Evolutionary conservation across 2,888 invertebrate genomes (phyloP).

Genomic region (Pseudanteris insignis): DNA sequence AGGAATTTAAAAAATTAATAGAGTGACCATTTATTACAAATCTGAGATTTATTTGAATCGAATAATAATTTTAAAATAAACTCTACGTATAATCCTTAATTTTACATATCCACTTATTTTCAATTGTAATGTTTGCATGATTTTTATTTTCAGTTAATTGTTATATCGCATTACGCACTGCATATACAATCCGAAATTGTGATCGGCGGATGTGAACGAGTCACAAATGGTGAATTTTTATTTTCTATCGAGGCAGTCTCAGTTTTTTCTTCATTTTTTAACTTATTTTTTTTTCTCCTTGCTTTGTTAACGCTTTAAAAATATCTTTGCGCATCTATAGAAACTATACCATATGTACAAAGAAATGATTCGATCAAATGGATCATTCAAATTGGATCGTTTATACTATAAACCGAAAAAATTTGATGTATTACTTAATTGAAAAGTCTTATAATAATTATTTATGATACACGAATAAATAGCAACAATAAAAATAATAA

Average conservation of each 20-base stretch:
- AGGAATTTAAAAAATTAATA: too few relatives aligned
- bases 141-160: conserved; percentile 14
- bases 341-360: conserved; percentile 50
- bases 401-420: conserved; percentile 40
- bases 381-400: conserved; percentile 37
- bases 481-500: conserved; percentile 48
- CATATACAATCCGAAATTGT: too few relatives aligned
- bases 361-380: conserved; percentile 48
- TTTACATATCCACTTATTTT: conserved; percentile 46
- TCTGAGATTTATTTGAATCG: conserved; percentile 64
- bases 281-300: conserved; percentile 7
- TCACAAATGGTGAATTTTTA: conserved; percentile 13
- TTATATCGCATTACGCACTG: conserved; percentile 29
- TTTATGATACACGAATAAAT: conserved; percentile 54
- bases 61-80: conserved; percentile 64
- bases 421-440: conserved; percentile 20
- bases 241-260: conserved; percentile 22
- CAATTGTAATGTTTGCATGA: conserved; percentile 38
- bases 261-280: conserved; percentile 11
- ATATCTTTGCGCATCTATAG: conserved; percentile 27
- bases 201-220: conserved; percentile 25
- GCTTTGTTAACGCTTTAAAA: conserved; percentile 17
- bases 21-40: conserved; percentile 52
- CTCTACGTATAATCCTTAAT: conserved; percentile 60
- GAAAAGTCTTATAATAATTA: conserved; percentile 41